A percentile compares a stretch with the other conserved stretches of the same genome.
phyloP scores from a whole-genome alignment of 2,113 vertebrate species.

The Gymnogyps californianus region DNA sequence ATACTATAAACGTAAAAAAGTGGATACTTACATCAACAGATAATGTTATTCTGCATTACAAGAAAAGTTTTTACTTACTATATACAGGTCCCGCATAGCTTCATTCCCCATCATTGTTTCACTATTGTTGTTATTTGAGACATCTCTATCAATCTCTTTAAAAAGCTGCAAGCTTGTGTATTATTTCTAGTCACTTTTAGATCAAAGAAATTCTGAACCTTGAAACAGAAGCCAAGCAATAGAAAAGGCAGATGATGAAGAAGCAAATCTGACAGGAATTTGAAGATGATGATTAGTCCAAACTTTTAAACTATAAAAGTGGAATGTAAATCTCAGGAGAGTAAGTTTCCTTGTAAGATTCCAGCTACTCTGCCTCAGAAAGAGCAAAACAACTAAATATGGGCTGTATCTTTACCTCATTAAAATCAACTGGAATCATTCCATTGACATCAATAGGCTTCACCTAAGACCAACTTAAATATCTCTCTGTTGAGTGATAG shows the following conservation, averaged over 20 bases:
- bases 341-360: neutral
- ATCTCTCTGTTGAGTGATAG: neutral
- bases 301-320: neutral
- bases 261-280: neutral
- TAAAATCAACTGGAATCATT: neutral
- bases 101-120: neutral
- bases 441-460: neutral
- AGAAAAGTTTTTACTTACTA: neutral
- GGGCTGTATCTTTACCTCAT: neutral
- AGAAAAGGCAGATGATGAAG: neutral
- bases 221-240: neutral
- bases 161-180: neutral
- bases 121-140: neutral
- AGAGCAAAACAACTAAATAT: neutral
- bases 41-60: neutral
- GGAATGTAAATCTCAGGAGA: neutral
- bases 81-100: neutral
- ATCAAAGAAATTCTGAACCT: neutral
- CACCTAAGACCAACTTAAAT: neutral
- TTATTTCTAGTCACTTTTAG: neutral
- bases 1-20: neutral
- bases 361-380: neutral
- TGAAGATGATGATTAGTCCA: neutral
- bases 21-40: neutral
- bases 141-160: neutral